A percentile compares a stretch with the other conserved stretches of the same genome.
These are phyloP conservation scores for Tenthredo distinguenda DNA, from an alignment of 2,888 invertebrate genomes.

Conservation along the genomic window DNA sequence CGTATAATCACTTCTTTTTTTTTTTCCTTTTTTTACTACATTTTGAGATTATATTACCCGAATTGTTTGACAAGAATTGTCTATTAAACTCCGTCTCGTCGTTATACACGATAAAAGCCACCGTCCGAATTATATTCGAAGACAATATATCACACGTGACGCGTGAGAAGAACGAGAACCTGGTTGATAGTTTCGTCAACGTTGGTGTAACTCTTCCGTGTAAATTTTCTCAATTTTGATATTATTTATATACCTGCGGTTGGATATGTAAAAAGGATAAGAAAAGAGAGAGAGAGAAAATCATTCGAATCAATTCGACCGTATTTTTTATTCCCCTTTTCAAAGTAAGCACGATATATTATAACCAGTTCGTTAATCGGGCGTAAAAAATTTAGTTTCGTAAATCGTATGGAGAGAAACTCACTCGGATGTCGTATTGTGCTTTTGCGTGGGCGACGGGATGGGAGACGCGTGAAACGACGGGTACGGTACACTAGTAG, in stretches of 20 bases:
- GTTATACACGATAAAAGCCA: not conserved
- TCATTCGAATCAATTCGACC: not conserved
- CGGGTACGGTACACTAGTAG: slow-evolving; percentile 1
- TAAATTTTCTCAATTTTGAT: not conserved
- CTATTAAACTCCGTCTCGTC: not conserved
- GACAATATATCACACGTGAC: not conserved
- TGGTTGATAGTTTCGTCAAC: not conserved
- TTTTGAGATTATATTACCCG: not conserved
- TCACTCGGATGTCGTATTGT: slow-evolving; percentile 17
- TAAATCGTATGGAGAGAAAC: not conserved
- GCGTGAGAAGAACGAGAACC: not conserved
- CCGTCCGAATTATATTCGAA: not conserved
- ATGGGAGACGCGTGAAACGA: slow-evolving; percentile 5
- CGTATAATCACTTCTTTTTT: not conserved
- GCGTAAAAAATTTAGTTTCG: not conserved
- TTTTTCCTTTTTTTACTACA: not conserved
- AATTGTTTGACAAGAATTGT: not conserved
- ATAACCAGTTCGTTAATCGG: not conserved
- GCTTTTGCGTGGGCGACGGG: slow-evolving; percentile 28
- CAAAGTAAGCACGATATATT: not conserved
- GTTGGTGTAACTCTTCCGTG: not conserved
- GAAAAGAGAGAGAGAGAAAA: not conserved
- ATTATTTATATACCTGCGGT: not conserved
- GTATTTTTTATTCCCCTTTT: not conserved
- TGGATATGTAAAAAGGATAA: not conserved